Evolutionary conservation across 2,797 vertebrate species (phyloP).

Genomic region (Mastacembelus armatus): DNA sequence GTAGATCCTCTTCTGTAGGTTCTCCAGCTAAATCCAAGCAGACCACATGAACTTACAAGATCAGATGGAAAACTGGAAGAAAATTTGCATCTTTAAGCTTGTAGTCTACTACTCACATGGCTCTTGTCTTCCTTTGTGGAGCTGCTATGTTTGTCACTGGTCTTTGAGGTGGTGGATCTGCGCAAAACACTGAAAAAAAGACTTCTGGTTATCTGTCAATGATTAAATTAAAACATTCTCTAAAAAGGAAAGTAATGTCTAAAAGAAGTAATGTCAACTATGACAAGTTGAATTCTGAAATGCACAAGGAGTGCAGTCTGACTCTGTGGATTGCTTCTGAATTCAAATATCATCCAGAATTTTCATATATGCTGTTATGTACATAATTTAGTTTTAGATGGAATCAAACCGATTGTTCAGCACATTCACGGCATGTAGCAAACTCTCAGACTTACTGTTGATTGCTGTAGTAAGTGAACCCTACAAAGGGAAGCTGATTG

Average conservation of each 20-base stretch:
- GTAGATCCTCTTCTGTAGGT: conserved; percentile 95
- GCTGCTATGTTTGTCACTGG: conserved; percentile 90
- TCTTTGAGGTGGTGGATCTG: conserved; percentile 85
- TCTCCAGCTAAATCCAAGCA: conserved; percentile 89
- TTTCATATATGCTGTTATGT: not conserved
- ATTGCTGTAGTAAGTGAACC: conserved; percentile 97
- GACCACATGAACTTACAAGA: not conserved
- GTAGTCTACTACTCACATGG: conserved; percentile 84
- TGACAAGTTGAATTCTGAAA: conserved; percentile 6
- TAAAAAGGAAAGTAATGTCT: too few species aligned
- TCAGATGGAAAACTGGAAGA: not conserved
- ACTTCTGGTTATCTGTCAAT: not conserved
- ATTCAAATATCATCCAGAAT: not conserved
- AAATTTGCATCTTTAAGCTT: not conserved
- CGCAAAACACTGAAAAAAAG: conserved; percentile 83
- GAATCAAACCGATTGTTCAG: not conserved
- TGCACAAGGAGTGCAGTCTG: not conserved
- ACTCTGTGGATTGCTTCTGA: not conserved
- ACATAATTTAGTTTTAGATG: not conserved
- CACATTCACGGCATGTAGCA: not conserved
- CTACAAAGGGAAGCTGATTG: conserved; percentile 98
- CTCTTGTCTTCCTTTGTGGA: conserved; percentile 92
- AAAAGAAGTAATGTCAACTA: not conserved
- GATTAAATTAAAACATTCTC: not conserved
- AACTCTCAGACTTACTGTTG: conserved; percentile 86